Percentiles rank a stretch among this genome's conserved stretches.
These are phyloP conservation scores for Nymphalis c-album DNA, from an alignment of 2,888 invertebrate species.

Conservation along the genomic window DNA sequence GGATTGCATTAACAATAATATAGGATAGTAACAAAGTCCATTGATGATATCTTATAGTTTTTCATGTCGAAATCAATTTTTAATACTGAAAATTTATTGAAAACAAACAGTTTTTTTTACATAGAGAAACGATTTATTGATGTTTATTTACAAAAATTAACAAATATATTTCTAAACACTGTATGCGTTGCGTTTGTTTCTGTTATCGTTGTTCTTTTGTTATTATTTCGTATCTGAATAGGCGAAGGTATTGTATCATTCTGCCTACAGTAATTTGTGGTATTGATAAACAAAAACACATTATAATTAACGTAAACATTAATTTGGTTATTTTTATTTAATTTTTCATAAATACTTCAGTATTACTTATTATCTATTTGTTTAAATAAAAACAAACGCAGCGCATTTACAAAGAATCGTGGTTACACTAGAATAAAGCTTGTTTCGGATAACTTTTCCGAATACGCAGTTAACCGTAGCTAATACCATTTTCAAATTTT, in stretches of 20 bases:
- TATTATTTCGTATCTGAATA: too few species aligned
- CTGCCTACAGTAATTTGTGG: too few species aligned
- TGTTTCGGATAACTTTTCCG: slow-evolving; percentile 64
- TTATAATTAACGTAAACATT: too few species aligned
- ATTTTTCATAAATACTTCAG: too few species aligned
- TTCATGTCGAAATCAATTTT: slow-evolving; percentile 51
- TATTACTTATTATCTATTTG: background rate
- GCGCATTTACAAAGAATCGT: slow-evolving; percentile 52
- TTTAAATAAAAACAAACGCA: slow-evolving; percentile 45
- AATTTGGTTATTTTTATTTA: too few species aligned
- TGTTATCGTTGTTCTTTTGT: slow-evolving; percentile 9
- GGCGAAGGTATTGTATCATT: background rate
- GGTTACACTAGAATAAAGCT: slow-evolving; percentile 77
- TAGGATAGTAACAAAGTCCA: slow-evolving; percentile 67
- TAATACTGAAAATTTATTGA: slow-evolving; percentile 72
- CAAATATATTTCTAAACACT: slow-evolving; percentile 54
- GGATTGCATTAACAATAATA: slow-evolving; percentile 75
- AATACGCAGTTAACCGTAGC: slow-evolving; percentile 62
- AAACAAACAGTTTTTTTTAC: slow-evolving; percentile 62
- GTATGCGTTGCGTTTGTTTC: slow-evolving; percentile 53
- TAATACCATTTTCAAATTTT: slow-evolving; percentile 60
- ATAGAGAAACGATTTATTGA: slow-evolving; percentile 52
- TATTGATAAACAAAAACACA: too few species aligned
- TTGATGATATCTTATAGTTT: slow-evolving; percentile 41
- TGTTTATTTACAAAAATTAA: slow-evolving; percentile 76